phyloP scores from a whole-genome alignment of 2,113 vertebrate genomes.

The Poecilia latipinna region DNA sequence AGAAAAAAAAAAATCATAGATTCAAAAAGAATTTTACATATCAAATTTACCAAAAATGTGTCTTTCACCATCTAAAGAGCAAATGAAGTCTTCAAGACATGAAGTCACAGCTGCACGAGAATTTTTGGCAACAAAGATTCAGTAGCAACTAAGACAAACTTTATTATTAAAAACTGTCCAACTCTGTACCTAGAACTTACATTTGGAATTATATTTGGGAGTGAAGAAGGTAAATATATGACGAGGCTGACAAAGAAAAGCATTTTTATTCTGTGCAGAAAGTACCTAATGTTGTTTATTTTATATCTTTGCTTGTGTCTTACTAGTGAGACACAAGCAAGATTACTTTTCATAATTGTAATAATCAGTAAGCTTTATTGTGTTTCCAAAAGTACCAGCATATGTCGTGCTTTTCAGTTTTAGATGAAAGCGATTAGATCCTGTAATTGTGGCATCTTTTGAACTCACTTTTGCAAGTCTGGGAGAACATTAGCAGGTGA shows the following conservation, averaged over 20 bases:
- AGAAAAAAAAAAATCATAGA: not conserved
- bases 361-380: not conserved
- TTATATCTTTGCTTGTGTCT: not conserved
- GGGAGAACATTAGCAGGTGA: not conserved
- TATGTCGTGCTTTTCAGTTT: not conserved
- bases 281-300: not conserved
- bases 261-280: not conserved
- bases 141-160: not conserved
- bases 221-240: no score
- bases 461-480: not conserved
- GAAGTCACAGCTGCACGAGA: not conserved
- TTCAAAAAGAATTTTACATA: not conserved
- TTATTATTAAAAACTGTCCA: not conserved
- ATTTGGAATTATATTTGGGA: not conserved
- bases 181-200: not conserved
- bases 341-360: no score
- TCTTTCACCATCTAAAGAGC: not conserved
- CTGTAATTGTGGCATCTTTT: no score
- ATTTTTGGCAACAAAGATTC: not conserved
- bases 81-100: not conserved
- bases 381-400: not conserved
- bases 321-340: no score
- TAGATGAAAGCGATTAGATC: not conserved
- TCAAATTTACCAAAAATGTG: not conserved
- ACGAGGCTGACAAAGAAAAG: not conserved